These are phyloP conservation scores for Thera britannica DNA, from an alignment of 2,888 invertebrate species.

Conservation along the genomic window DNA sequence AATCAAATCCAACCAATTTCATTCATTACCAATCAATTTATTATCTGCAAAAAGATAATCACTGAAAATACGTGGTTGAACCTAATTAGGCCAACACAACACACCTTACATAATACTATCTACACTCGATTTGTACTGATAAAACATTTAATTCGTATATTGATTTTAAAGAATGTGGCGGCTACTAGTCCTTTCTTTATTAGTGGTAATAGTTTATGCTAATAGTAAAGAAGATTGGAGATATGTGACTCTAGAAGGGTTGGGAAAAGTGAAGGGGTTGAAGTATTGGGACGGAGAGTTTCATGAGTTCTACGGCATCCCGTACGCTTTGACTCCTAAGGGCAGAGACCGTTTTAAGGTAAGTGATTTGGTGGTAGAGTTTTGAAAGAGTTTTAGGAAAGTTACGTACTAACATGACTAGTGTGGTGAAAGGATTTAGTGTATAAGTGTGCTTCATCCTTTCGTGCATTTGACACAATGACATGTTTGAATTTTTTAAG, in stretches of 20 bases:
- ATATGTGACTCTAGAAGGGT: slow-evolving; percentile 58
- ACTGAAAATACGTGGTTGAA: slow-evolving; percentile 37
- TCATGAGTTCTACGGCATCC: slow-evolving; percentile 72
- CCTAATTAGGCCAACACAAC: slow-evolving; percentile 40
- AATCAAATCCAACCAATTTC: neutral
- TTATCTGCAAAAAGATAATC: slow-evolving; percentile 7
- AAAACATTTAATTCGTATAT: slow-evolving; percentile 33
- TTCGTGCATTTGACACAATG: no score
- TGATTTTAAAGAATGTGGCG: slow-evolving; percentile 53
- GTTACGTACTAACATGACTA: no score
- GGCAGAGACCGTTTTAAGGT: slow-evolving; percentile 74
- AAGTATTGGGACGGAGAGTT: slow-evolving; percentile 77
- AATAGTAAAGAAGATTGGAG: slow-evolving; percentile 47
- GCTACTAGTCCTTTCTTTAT: slow-evolving; percentile 48
- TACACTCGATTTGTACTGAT: slow-evolving; percentile 23
- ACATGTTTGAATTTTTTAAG: no score
- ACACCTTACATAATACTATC: slow-evolving; percentile 26
- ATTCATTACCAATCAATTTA: neutral
- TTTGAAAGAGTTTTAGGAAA: no score
- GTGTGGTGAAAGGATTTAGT: no score
- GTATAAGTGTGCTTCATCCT: no score
- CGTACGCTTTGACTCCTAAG: slow-evolving; percentile 68
- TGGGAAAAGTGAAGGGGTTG: slow-evolving; percentile 62
- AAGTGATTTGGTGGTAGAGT: neutral
- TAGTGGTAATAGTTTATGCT: slow-evolving; percentile 37